Percentiles rank a stretch among this genome's conserved stretches.
Conservation (phyloP, 2,888 invertebrate species). For the Amphipyra tragopoginis region DNA sequence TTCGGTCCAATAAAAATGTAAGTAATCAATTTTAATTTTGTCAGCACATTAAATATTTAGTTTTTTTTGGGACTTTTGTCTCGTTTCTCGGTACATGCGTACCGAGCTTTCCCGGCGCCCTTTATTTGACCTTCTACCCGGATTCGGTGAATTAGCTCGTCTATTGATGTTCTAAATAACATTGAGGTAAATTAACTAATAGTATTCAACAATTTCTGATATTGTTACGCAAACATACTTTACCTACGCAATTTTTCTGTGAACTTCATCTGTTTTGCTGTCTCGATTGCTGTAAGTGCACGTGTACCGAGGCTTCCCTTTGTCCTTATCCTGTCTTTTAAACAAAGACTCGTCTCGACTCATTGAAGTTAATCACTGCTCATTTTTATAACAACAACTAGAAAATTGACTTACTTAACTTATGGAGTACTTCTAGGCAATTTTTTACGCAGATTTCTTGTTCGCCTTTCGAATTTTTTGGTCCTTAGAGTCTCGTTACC, state of each 20-base stretch:
- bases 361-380: conserved; percentile 17
- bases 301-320: conserved; percentile 4
- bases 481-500: conserved; percentile 16
- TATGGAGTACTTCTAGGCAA: neutral
- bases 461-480: neutral
- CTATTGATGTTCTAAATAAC: conserved; percentile 18
- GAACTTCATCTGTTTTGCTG: neutral
- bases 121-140: conserved; percentile 41
- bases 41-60: neutral
- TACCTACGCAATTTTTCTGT: neutral
- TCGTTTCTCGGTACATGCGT: conserved; percentile 15
- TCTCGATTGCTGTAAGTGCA: no score
- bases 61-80: conserved; percentile 10
- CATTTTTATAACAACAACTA: conserved; percentile 18
- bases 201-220: conserved; percentile 3
- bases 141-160: conserved; percentile 22
- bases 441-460: conserved; percentile 21
- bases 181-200: conserved; percentile 19
- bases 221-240: neutral
- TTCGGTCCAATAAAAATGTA: neutral
- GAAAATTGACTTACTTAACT: conserved; percentile 7
- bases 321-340: conserved; percentile 13
- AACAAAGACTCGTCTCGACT: conserved; percentile 16
- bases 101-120: conserved; percentile 39
- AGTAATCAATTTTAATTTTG: conserved; percentile 16